These are phyloP conservation scores for Caenorhabditis remanei DNA, from an alignment of 1,140 invertebrate genomes.

Conservation along the genomic window DNA sequence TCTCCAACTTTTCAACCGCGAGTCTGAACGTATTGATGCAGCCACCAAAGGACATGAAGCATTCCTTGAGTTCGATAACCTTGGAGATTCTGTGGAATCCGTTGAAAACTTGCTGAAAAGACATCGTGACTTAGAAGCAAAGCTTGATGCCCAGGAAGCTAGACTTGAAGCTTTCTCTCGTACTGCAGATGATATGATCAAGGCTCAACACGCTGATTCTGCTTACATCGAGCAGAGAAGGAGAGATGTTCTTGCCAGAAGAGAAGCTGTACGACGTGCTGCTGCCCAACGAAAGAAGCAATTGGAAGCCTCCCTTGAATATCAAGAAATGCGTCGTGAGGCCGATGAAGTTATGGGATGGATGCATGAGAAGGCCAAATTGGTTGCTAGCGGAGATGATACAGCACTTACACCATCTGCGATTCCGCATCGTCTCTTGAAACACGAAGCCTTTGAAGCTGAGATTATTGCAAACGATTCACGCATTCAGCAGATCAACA, in stretches of 20 bases:
- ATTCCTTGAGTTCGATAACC: constrained; percentile 89
- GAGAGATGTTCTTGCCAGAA: constrained; percentile 84
- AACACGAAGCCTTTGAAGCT: constrained; percentile 96
- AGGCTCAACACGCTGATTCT: constrained; percentile 85
- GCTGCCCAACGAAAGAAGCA: constrained; percentile 84
- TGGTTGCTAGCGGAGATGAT: constrained; percentile 84
- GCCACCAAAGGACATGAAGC: constrained; percentile 92
- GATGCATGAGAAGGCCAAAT: constrained; percentile 90
- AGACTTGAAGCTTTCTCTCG: constrained; percentile 88
- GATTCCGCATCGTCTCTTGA: constrained; percentile 92
- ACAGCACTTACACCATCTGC: constrained; percentile 92
- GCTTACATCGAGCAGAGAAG: constrained; percentile 80
- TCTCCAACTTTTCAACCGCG: constrained; percentile 89
- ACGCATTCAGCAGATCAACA: constrained; percentile 86
- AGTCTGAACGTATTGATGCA: constrained; percentile 96
- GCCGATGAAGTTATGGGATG: constrained; percentile 89
- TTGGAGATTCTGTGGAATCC: constrained; percentile 91
- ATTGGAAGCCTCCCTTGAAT: constrained; percentile 85
- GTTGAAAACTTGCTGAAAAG: constrained; percentile 92
- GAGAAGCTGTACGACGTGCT: constrained; percentile 84
- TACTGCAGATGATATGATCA: constrained; percentile 87
- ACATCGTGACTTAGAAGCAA: constrained; percentile 94
- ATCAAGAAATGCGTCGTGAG: constrained; percentile 89
- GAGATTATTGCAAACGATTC: constrained; percentile 92
- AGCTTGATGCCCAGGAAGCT: constrained; percentile 92